A percentile compares a stretch with the other conserved stretches of the same genome.
Evolutionary conservation across 2,113 vertebrate species (phyloP).

Genomic region (Ibidorhyncha struthersii): DNA sequence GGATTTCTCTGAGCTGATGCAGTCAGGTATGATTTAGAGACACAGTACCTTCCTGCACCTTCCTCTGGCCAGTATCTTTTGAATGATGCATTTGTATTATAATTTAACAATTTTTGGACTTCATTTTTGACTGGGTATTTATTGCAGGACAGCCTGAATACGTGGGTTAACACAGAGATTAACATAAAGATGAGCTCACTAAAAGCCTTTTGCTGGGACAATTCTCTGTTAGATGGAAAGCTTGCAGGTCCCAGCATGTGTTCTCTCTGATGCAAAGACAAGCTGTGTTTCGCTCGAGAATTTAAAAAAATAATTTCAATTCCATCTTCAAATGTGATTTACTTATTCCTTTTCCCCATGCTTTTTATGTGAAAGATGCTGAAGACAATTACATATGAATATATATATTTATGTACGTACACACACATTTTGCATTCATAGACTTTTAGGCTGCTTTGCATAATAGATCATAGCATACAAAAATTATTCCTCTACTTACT

Average conservation of each 20-base stretch:
- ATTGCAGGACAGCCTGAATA: background rate
- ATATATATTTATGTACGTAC: background rate
- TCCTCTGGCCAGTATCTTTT: background rate
- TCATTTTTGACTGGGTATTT: background rate
- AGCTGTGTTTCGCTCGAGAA: background rate
- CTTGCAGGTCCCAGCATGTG: background rate
- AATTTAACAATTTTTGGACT: background rate
- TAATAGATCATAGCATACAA: background rate
- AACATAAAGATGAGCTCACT: slow-evolving; percentile 24
- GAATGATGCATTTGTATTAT: background rate
- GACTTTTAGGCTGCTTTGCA: background rate
- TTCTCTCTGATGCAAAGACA: slow-evolving; percentile 8
- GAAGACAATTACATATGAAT: background rate
- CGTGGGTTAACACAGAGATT: background rate
- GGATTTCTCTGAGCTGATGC: background rate
- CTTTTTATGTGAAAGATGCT: background rate
- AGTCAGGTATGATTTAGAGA: background rate
- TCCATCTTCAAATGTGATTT: background rate
- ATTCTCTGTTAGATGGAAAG: slow-evolving; percentile 24
- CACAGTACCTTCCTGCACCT: background rate
- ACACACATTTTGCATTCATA: background rate
- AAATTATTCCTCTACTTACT: background rate
- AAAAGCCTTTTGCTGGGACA: slow-evolving; percentile 4
- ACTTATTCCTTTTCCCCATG: background rate
- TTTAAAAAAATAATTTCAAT: background rate